These are phyloP conservation scores for Synergus japonicus DNA, from an alignment of 2,888 invertebrate genomes.

Conservation along the genomic window DNA sequence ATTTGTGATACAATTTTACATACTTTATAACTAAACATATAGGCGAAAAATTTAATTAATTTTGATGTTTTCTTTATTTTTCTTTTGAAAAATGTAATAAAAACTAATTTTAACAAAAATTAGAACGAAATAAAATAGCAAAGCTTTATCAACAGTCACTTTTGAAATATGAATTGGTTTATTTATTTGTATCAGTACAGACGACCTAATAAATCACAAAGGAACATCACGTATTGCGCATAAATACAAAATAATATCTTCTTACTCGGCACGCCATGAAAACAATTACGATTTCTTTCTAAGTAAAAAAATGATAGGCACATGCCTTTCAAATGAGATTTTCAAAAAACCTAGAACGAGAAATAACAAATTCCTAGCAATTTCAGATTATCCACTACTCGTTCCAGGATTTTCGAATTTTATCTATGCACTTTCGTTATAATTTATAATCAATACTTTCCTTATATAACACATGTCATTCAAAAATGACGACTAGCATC, in stretches of 20 bases:
- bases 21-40: too few species aligned
- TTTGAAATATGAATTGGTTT: slow-evolving; percentile 27
- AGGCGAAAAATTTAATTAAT: too few species aligned
- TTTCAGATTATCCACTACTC: background rate
- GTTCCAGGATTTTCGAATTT: slow-evolving; percentile 32
- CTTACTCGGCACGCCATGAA: background rate
- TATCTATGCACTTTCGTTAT: slow-evolving; percentile 7
- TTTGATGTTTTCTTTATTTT: background rate
- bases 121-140: background rate
- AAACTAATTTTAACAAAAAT: background rate
- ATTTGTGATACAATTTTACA: too few species aligned
- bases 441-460: slow-evolving; percentile 2
- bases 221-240: slow-evolving; percentile 29
- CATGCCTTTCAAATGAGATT: background rate
- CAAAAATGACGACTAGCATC: slow-evolving; percentile 32
- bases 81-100: background rate
- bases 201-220: slow-evolving; percentile 38
- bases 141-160: background rate
- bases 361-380: slow-evolving; percentile 7
- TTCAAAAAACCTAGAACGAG: slow-evolving; percentile 24
- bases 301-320: slow-evolving; percentile 9
- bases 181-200: slow-evolving; percentile 36
- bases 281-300: slow-evolving; percentile 14
- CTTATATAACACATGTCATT: slow-evolving; percentile 33
- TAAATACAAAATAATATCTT: slow-evolving; percentile 37